Conservation (phyloP, 2,888 invertebrate genomes). For the Rhopalosiphum nymphaeae region DNA sequence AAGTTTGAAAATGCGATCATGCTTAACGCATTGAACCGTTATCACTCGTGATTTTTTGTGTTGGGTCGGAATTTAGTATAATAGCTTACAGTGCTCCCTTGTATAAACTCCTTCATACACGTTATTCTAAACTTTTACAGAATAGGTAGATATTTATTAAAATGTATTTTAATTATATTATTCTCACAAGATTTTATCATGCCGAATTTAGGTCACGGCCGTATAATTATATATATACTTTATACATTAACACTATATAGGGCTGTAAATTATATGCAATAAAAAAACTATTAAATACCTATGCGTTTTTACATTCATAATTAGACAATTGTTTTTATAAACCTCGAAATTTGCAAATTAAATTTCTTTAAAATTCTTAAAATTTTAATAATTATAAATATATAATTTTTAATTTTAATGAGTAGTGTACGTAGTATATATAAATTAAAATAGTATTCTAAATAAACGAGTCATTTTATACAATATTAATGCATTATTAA, state of each 20-base stretch:
- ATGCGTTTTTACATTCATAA: not conserved
- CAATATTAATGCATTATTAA: not conserved
- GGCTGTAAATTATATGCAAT: not conserved
- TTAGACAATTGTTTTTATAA: not conserved
- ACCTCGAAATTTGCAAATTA: not conserved
- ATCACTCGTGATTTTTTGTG: slow-evolving; percentile 3
- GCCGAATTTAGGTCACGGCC: not conserved
- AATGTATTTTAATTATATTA: not conserved
- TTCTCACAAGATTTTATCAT: not conserved
- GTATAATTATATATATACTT: not conserved
- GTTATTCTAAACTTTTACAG: not conserved
- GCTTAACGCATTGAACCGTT: slow-evolving; percentile 39
- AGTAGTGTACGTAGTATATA: not conserved
- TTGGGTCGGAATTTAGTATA: not conserved
- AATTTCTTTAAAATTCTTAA: not conserved
- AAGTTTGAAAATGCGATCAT: slow-evolving; percentile 37
- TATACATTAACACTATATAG: not conserved
- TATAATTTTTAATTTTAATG: not conserved
- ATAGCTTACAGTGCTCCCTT: not conserved
- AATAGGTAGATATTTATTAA: not conserved
- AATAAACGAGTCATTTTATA: not conserved
- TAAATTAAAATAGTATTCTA: not conserved
- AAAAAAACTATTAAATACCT: not conserved
- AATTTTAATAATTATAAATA: not conserved
- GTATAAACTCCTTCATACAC: not conserved